Percentiles rank a stretch among this genome's conserved stretches.
Conservation (phyloP, 2,113 vertebrate genomes). For the Pitta sordida region DNA sequence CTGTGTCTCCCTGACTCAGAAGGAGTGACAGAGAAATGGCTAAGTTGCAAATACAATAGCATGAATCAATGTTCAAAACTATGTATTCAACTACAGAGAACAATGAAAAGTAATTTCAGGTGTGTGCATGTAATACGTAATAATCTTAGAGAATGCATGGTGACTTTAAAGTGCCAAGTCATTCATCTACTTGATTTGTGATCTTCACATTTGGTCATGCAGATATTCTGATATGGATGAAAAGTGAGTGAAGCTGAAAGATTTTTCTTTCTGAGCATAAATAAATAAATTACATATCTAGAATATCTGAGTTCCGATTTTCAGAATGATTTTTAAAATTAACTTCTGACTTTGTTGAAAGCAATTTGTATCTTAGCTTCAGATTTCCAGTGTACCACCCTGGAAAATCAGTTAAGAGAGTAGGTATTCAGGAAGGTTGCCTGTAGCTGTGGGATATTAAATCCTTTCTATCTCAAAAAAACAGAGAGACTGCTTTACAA, state of each 20-base stretch:
- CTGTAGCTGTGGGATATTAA: not conserved
- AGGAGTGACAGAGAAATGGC: not conserved
- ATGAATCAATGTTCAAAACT: not conserved
- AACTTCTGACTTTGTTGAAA: not conserved
- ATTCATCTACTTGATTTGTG: not conserved
- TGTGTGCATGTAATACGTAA: not conserved
- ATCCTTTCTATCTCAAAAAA: not conserved
- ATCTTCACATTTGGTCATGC: not conserved
- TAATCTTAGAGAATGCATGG: not conserved
- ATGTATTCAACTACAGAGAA: rapidly evolving
- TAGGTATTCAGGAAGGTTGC: not conserved
- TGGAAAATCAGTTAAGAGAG: not conserved
- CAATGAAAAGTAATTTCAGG: not conserved
- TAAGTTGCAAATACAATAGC: not conserved
- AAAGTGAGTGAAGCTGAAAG: not conserved
- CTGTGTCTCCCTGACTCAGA: not conserved
- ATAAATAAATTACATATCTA: not conserved
- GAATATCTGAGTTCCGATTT: not conserved
- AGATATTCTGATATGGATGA: not conserved
- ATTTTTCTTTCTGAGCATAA: not conserved
- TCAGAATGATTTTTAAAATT: not conserved
- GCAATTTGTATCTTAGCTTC: not conserved
- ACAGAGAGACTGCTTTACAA: not conserved
- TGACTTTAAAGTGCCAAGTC: not conserved
- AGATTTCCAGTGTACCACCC: not conserved